Conservation (phyloP, 2,797 vertebrate species). For the Molothrus aeneus region DNA sequence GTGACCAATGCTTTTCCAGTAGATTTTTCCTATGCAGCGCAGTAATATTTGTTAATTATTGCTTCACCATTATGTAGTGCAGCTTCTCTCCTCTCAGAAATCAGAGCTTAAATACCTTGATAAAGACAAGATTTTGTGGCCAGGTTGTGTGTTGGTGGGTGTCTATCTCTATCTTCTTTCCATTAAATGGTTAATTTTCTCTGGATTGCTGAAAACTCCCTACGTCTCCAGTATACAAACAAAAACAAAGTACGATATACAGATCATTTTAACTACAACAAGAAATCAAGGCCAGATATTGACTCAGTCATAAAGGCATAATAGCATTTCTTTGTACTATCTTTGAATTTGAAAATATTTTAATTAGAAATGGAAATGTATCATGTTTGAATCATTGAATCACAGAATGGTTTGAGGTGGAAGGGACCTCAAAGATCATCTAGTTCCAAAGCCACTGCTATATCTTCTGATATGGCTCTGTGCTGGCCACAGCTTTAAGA, state of each 20-base stretch:
- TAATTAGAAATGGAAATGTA: neutral
- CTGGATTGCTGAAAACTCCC: neutral
- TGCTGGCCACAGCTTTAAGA: neutral
- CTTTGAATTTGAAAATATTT: neutral
- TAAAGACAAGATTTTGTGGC: neutral
- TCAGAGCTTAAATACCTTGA: neutral
- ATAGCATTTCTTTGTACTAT: neutral
- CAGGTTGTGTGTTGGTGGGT: neutral
- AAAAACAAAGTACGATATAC: neutral
- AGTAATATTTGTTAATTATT: neutral
- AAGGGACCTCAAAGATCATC: neutral
- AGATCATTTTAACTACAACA: neutral
- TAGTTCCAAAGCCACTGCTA: accelerated
- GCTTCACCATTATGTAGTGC: neutral
- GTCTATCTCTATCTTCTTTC: neutral
- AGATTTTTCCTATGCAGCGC: neutral
- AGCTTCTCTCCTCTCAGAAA: neutral
- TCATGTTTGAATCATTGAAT: neutral
- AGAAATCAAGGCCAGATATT: neutral
- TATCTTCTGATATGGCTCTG: neutral
- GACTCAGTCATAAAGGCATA: neutral
- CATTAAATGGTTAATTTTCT: neutral
- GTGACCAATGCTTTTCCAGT: neutral
- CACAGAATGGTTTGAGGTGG: neutral
- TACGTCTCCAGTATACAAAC: neutral